A percentile compares a stretch with the other conserved stretches of the same genome.
phyloP scores from a whole-genome alignment of 2,113 vertebrate genomes.

The Rhinopomastus cyanomelas region DNA sequence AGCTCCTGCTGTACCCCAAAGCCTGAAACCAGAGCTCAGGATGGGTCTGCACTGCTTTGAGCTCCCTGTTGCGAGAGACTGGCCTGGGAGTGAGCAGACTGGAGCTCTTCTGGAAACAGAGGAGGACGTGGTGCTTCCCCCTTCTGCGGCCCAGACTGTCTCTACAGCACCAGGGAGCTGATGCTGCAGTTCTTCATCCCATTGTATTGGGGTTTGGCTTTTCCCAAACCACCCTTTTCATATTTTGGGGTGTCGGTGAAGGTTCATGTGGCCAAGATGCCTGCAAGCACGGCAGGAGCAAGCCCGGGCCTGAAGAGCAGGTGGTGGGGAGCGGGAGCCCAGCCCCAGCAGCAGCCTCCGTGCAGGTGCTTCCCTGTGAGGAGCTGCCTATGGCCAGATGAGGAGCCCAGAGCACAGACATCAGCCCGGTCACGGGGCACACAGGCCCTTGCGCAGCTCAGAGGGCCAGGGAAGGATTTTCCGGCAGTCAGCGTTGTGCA shows the following conservation, averaged over 20 bases:
- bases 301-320: slow-evolving; percentile 33
- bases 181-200: slow-evolving; percentile 49
- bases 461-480: slow-evolving; percentile 21
- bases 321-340: neutral
- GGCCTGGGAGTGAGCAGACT: neutral
- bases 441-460: slow-evolving; percentile 12
- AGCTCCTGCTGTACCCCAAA: too few species aligned
- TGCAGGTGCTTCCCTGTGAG: slow-evolving; percentile 27
- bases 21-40: too few species aligned
- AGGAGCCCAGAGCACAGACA: slow-evolving; percentile 43
- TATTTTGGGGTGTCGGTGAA: slow-evolving; percentile 60
- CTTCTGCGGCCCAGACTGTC: slow-evolving; percentile 30
- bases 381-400: slow-evolving; percentile 35
- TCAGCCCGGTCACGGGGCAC: neutral
- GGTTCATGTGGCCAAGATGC: neutral
- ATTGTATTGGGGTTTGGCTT: neutral
- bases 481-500: slow-evolving; percentile 34
- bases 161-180: slow-evolving; percentile 39
- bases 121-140: slow-evolving; percentile 6
- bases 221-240: slow-evolving; percentile 48
- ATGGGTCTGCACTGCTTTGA: rapidly evolving
- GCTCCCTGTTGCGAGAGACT: neutral
- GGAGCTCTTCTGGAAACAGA: neutral
- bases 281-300: neutral
- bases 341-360: neutral